Evolutionary conservation across 1,140 invertebrate genomes (phyloP), one percentile per base, ranked within the genome.

Genomic region (Babylonia areolata): DNA sequence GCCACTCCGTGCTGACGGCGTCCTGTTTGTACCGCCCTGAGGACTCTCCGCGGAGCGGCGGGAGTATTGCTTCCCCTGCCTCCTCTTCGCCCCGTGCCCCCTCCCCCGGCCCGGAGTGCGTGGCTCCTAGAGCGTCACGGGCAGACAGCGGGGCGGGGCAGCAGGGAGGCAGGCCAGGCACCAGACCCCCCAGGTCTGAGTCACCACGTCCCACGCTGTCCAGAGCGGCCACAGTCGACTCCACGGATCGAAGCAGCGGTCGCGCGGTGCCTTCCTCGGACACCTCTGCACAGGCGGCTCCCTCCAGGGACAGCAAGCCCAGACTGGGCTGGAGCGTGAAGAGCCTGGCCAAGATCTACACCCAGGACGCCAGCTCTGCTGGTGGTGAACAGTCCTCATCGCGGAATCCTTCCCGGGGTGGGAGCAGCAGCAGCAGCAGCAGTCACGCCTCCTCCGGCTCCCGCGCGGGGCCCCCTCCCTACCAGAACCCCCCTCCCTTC

Each of bases 281-380:
- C 23, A 40, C 40, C 28, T 71, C 39, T 54, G 28, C 58, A 15
- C 28, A 73, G 2, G 17, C 12, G 17, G 31, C 58, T 40, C 9
- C 40, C 35, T 31, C 37, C 12, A 28, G 2, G 20, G 46, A 35
- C 39, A 69, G 73, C 35, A 77, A 75, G n/a, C n/a, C 77, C 39
- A 87, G 90, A 51, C 82, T 92, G 31, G 88, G 88, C 1, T 92
- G 91, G 91, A 91, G 89, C 89, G 91, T 92, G 9, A 90, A 89
- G 86, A 83, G 82, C 46, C 71, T 90, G 80, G 87, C 84, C 54
- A 85, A 88, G 64, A 84, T 85, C 11, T 92, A 86, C 77, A 87
- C 87, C 35, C 80, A 86, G 64, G 85, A 86, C 40, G 54, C 80
- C 37, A 58, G 39, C 35, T 17, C 73, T 1, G 31, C 31, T 2